phyloP scores from a whole-genome alignment of 2,797 vertebrate species.

The Leucoraja ocellata region DNA sequence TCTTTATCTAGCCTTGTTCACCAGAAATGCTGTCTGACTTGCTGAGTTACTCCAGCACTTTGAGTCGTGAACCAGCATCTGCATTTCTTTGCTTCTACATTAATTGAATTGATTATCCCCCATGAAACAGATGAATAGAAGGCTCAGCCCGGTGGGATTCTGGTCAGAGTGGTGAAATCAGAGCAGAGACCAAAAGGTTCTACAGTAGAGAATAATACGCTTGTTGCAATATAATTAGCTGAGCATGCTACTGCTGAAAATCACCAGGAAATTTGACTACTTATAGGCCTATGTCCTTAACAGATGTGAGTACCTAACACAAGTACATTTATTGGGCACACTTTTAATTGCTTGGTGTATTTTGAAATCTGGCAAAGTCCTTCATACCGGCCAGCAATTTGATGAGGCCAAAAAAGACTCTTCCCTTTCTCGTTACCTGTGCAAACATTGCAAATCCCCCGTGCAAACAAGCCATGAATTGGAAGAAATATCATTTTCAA shows the following conservation, averaged over 20 bases:
- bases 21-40: no score
- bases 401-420: neutral
- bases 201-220: neutral
- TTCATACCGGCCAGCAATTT: neutral
- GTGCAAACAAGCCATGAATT: neutral
- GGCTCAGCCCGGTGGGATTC: neutral
- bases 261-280: neutral
- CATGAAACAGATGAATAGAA: neutral
- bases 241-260: neutral
- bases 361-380: neutral
- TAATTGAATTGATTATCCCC: neutral
- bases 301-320: neutral
- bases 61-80: no score
- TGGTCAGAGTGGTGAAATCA: neutral
- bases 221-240: neutral
- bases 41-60: no score
- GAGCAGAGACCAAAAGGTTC: neutral
- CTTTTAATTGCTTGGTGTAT: neutral
- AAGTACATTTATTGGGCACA: neutral
- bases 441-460: neutral
- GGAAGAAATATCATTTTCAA: neutral
- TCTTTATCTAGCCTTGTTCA: no score
- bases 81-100: neutral
- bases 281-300: neutral
- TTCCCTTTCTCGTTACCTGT: neutral